phyloP scores from a whole-genome alignment of 2,113 vertebrate genomes.

The Amazona guildingii region DNA sequence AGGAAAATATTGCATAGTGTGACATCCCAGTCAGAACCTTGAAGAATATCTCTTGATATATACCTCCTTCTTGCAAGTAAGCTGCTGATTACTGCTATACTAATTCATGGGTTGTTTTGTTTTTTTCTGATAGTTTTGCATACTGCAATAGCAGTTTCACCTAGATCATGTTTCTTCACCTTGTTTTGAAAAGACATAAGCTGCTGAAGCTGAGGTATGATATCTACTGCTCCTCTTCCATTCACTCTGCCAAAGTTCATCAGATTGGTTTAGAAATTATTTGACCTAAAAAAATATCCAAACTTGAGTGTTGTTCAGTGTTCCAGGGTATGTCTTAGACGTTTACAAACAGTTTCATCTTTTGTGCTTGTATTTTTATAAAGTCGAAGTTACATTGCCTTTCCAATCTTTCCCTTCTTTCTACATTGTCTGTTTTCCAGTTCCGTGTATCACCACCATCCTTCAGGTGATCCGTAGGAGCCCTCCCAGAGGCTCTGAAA shows the following conservation, averaged over 20 bases:
- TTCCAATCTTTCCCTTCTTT: neutral
- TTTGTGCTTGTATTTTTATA: neutral
- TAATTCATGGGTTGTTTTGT: neutral
- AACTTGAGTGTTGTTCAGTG: neutral
- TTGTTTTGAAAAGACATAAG: neutral
- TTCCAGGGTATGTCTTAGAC: neutral
- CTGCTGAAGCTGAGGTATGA: neutral
- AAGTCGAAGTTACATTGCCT: neutral
- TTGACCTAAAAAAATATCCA: neutral
- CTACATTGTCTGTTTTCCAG: neutral
- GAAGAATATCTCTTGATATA: constrained; percentile 13
- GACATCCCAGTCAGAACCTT: constrained; percentile 22
- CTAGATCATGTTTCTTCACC: neutral
- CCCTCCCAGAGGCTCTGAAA: neutral
- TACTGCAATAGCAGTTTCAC: neutral
- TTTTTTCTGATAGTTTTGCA: neutral
- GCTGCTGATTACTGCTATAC: neutral
- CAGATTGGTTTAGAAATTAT: neutral
- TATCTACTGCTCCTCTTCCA: neutral
- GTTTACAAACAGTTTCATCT: neutral
- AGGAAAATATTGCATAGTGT: constrained; percentile 13
- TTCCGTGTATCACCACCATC: neutral
- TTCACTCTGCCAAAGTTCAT: neutral
- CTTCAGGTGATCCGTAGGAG: neutral
- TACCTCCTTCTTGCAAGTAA: neutral